Percentiles rank a stretch among this genome's conserved stretches.
Evolutionary conservation across 1,140 invertebrate species (phyloP).

Genomic region (Prorops nasuta): DNA sequence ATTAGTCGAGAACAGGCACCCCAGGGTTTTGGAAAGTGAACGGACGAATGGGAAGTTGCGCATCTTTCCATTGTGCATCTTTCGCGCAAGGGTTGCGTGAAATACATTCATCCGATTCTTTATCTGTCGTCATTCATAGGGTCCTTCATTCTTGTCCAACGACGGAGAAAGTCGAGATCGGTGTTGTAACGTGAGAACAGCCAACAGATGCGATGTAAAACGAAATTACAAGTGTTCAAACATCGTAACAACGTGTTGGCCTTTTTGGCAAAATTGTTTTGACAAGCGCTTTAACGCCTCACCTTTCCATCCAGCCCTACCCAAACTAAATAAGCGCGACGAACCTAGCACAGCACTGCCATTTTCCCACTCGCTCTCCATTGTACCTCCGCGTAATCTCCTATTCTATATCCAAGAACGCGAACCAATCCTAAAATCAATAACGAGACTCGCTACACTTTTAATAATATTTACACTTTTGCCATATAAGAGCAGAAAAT

Average conservation of each 20-base stretch:
- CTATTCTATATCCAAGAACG: too few species aligned
- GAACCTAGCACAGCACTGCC: too few species aligned
- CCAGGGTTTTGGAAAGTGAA: too few species aligned
- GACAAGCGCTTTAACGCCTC: conserved; percentile 39
- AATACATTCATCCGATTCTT: conserved; percentile 30
- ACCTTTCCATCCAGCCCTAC: neutral
- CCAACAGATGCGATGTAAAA: conserved; percentile 46
- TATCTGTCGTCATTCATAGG: conserved; percentile 8
- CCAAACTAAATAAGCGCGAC: too few species aligned
- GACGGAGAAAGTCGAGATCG: conserved; percentile 23
- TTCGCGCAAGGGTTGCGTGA: conserved; percentile 31
- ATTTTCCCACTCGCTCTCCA: conserved; percentile 6
- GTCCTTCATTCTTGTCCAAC: conserved; percentile 6
- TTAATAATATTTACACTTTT: too few species aligned
- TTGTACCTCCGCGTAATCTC: too few species aligned
- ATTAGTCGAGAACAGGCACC: too few species aligned
- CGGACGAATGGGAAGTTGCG: neutral
- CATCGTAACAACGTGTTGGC: conserved; percentile 26
- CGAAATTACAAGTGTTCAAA: conserved; percentile 42
- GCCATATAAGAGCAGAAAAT: too few species aligned
- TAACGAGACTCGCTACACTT: too few species aligned
- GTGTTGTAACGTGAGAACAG: conserved; percentile 43
- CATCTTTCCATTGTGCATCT: conserved; percentile 20
- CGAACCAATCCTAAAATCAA: too few species aligned
- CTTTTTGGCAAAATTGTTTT: conserved; percentile 47